Conservation (phyloP, 1,140 invertebrate species). For the Cepaea nemoralis region DNA sequence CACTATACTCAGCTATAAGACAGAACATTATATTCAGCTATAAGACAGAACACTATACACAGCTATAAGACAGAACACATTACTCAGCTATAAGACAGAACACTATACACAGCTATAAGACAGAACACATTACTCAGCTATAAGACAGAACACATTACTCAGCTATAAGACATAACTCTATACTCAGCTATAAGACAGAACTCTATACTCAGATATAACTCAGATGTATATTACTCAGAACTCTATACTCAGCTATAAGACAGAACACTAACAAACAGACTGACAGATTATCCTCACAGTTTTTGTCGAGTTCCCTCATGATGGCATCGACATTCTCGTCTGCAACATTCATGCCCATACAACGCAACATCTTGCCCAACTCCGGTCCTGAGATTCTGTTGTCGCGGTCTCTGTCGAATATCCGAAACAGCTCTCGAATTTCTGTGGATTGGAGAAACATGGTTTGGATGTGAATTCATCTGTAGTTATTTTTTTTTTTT, state of each 20-base stretch:
- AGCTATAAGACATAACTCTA: too few species aligned
- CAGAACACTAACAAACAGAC: background rate
- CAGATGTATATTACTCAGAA: too few species aligned
- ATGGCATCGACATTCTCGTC: slow-evolving; percentile 99
- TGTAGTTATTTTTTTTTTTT: too few species aligned
- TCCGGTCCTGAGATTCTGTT: slow-evolving; percentile 99
- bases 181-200: too few species aligned
- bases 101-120: too few species aligned
- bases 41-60: too few species aligned
- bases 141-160: too few species aligned
- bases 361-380: slow-evolving; percentile 98
- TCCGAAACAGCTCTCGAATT: slow-evolving; percentile 63
- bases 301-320: slow-evolving; percentile 99
- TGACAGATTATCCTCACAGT: slow-evolving; percentile 80
- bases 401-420: slow-evolving; percentile 83
- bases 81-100: too few species aligned
- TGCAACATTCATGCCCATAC: slow-evolving; percentile 98
- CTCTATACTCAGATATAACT: too few species aligned
- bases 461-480: background rate
- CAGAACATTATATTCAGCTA: too few species aligned
- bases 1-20: too few species aligned
- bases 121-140: too few species aligned
- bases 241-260: background rate
- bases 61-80: background rate
- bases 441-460: slow-evolving; percentile 27